A percentile compares a stretch with the other conserved stretches of the same genome.
Conservation (phyloP, 2,888 invertebrate species). For the Lasioglossum zephyrum region DNA sequence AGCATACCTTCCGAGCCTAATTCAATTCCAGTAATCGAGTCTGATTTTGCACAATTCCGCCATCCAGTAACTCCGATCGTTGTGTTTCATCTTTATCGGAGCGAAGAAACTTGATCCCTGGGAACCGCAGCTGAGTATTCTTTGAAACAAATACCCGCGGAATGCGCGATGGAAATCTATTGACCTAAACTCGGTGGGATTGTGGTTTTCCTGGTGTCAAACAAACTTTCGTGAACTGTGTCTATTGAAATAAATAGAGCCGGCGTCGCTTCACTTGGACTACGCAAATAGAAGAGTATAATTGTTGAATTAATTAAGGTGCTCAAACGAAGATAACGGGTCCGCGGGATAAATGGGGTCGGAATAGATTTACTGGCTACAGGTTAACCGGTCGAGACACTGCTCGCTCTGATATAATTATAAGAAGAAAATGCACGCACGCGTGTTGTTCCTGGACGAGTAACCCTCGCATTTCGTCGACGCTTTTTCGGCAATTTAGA, state of each 20-base stretch:
- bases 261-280: not conserved
- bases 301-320: conserved; percentile 25
- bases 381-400: conserved; percentile 2
- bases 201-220: not conserved
- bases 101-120: not conserved
- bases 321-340: conserved; percentile 16
- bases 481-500: too few species aligned
- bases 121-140: not conserved
- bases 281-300: not conserved
- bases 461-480: not conserved
- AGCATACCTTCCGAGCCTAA: not conserved
- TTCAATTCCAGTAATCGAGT: not conserved
- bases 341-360: conserved; percentile 8
- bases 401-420: not conserved
- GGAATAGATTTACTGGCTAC: conserved; percentile 13
- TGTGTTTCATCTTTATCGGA: not conserved
- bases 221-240: not conserved
- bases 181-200: not conserved
- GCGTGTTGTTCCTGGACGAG: not conserved
- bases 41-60: not conserved
- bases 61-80: not conserved
- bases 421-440: not conserved
- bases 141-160: not conserved
- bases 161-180: not conserved
- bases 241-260: not conserved